Base-by-base conservation (phyloP, 2,797 vertebrate species). In the Babyrousa celebensis region DNA sequence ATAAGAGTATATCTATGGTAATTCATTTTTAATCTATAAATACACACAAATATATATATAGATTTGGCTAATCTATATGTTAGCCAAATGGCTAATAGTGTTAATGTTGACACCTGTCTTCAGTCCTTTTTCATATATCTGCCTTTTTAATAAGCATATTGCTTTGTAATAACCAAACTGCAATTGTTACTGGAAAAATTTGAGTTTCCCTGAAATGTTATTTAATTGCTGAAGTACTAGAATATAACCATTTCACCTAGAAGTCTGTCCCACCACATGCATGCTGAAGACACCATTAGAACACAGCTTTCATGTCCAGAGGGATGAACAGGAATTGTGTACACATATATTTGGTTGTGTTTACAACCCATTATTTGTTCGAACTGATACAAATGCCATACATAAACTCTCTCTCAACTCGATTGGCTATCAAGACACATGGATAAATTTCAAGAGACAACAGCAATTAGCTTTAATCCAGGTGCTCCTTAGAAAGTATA, bases 1-100 rank as follows among this genome's bases (percentile, higher is more conserved):
- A 20, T 68, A 83, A 72, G n/a, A 80, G 7, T 85, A 3, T 32
- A 82, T 32, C 20, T 27, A 62, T 4, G 70, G 16, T 85, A 48
- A 70, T 93, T 89, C 68, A 91, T 82, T 94, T 94, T 85, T 40
- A 96, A 79, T 83, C 15, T 79, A 48, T 15, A 23, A 21, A 25
- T 58, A 32, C 29, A 52, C 21, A 68, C 21, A 93, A 32, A 86
- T 48, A 8, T 48, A 48, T 48, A 48, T 6, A 48, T 48, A 48
- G 43, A 48, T 48, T 48, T 48, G 43, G 43, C 43, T 48, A 48
- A 48, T 48, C 43, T 48, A 48, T 48, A 48, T 48, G 43, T 48
- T 48, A 48, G 43, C 43, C 40, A 92, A 94, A 60, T 78, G 43
- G 52, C 27, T 92, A 90, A 85, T 27, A 80, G 65, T 48, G 25